phyloP scores from a whole-genome alignment of 2,113 vertebrate species.

The Hippocampus guttulatus region DNA sequence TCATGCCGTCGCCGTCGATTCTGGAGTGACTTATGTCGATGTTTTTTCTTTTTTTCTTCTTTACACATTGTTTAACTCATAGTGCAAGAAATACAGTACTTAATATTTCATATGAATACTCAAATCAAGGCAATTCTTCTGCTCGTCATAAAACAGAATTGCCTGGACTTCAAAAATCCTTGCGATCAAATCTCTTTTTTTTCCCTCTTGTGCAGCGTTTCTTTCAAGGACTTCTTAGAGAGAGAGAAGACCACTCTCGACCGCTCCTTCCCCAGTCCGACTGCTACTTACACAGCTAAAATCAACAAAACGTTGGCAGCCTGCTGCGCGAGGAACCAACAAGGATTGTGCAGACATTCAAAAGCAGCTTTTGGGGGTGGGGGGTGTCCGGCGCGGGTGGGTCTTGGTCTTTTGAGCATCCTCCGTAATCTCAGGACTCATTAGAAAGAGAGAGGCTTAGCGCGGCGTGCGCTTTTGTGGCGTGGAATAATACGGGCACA shows the following conservation, averaged over 20 bases:
- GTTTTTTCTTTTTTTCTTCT: no score
- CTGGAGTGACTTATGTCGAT: no score
- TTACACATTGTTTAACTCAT: no score
- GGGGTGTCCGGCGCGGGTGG: constrained; percentile 1
- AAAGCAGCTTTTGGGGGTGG: constrained; percentile 9
- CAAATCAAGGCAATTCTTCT: neutral
- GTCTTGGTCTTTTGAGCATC: constrained; percentile 23
- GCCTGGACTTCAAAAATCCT: neutral
- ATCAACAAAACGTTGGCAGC: constrained; percentile 1
- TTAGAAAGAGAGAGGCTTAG: constrained; percentile 49
- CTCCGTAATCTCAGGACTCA: constrained; percentile 48
- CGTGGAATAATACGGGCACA: constrained; percentile 36
- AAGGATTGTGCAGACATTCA: constrained; percentile 1
- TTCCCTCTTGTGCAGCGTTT: neutral
- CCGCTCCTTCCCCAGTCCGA: neutral
- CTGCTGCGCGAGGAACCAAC: constrained; percentile 8
- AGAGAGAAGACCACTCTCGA: neutral
- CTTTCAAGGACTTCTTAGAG: neutral
- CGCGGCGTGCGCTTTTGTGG: constrained; percentile 39
- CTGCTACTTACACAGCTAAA: constrained; percentile 15
- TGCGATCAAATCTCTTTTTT: neutral
- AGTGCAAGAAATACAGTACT: neutral
- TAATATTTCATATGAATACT: neutral
- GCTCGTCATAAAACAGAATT: neutral
- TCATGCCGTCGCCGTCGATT: no score